Percentiles rank a stretch among this genome's conserved stretches.
These are phyloP conservation scores for Cataglyphis livida DNA, from an alignment of 2,888 invertebrate genomes.

Conservation along the genomic window DNA sequence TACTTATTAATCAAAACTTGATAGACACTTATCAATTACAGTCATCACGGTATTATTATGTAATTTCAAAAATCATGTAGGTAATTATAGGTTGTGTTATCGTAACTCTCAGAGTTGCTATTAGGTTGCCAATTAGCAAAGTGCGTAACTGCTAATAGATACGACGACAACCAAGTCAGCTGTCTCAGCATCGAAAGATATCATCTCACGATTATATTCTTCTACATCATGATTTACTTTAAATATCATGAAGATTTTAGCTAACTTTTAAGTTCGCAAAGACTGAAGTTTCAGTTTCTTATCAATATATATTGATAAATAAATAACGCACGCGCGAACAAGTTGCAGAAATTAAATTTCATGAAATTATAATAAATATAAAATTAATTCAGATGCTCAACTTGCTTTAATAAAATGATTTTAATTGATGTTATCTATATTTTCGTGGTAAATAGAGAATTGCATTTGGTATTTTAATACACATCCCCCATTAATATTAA, in stretches of 20 bases:
- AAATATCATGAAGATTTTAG: slow-evolving; percentile 6
- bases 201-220: neutral
- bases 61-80: slow-evolving; percentile 6
- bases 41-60: slow-evolving; percentile 15
- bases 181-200: slow-evolving; percentile 6
- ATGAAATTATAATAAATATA: slow-evolving; percentile 8
- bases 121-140: slow-evolving; percentile 61
- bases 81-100: slow-evolving; percentile 55
- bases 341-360: neutral
- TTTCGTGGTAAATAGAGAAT: neutral
- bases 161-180: slow-evolving; percentile 12
- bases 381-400: neutral
- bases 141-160: slow-evolving; percentile 32
- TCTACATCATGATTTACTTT: neutral
- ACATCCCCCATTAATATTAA: neutral
- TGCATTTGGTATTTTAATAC: neutral
- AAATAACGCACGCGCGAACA: neutral
- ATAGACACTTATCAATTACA: slow-evolving; percentile 1
- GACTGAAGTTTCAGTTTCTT: neutral
- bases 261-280: neutral
- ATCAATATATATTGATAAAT: neutral
- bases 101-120: slow-evolving; percentile 9
- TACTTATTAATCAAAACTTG: neutral
- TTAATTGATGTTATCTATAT: neutral
- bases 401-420: neutral